Evolutionary conservation across 2,888 invertebrate species (phyloP).

Genomic region (Unio delphinus): DNA sequence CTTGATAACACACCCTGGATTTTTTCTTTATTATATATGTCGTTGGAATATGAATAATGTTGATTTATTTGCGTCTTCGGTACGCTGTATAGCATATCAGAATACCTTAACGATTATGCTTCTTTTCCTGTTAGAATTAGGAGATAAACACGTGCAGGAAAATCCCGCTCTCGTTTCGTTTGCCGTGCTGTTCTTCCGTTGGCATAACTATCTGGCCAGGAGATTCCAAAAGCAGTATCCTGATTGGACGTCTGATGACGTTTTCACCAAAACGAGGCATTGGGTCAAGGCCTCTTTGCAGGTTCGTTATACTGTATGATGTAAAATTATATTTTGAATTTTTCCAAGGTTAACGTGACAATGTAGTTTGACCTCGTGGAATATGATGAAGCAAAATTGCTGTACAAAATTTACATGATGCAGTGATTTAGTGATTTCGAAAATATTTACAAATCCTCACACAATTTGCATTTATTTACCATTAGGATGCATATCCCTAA

Average conservation of each 20-base stretch:
- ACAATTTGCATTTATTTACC: no score
- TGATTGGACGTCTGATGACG: conserved; percentile 91
- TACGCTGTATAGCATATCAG: neutral
- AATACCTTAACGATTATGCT: neutral
- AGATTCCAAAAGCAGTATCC: conserved; percentile 75
- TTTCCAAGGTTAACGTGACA: no score
- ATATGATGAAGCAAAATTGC: no score
- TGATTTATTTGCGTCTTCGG: no score
- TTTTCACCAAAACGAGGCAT: conserved; percentile 91
- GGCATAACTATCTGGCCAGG: conserved; percentile 92
- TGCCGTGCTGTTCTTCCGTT: conserved; percentile 92
- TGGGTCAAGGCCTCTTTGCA: conserved; percentile 93
- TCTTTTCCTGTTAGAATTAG: conserved; percentile 81
- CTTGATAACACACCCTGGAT: no score
- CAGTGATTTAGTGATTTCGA: no score
- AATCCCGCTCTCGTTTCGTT: conserved; percentile 95
- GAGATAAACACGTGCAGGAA: conserved; percentile 96
- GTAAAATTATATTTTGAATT: no score
- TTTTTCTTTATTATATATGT: no score
- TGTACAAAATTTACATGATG: no score
- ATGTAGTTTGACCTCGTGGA: neutral
- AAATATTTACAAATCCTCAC: no score
- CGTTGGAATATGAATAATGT: no score
- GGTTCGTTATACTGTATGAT: conserved; percentile 73
- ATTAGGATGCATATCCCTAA: no score